Evolutionary conservation across 2,888 invertebrate species (phyloP), one percentile per base, ranked within the genome.

Genomic region (Drosophila dives): DNA sequence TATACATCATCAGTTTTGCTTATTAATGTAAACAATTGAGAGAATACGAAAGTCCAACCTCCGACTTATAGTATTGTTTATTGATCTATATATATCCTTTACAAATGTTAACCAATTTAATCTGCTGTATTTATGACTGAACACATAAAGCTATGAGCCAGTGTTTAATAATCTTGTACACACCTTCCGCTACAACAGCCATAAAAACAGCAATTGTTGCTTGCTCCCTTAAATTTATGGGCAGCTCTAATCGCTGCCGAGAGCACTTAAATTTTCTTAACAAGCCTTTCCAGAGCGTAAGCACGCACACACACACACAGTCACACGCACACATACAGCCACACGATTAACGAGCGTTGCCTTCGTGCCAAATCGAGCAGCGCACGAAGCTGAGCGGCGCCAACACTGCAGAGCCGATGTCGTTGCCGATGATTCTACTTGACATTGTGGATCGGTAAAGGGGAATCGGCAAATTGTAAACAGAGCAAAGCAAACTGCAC

Each of bases 401-500:
- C 75, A 70, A 51, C 34, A 32, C 33, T 48, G 48, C 34, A 34
- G 62, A 38, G 29, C 64, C 51, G 42, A 38, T 49, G 62, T 5
- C 54, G 69, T 36, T 42, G 65, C 15, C 42, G 64, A 61, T 33
- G 64, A 68, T 79, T 78, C 73, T 51, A 64, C 89, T 89, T 89
- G 84, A 79, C 84, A 86, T 83, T 75, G 80, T 38, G 67, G 51
- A 74, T 58, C 54, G 72, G 62, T 36, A 63, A 64, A 61, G 50
- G 59, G 66, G 60, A 66, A 70, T 61, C 33, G 68, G 42, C 40
- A 63, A 81, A 73, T 71, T 62, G 81, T 79, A 81, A 84, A 76
- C 79, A 86, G 74, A 81, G 81, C 84, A 74, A 66, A 64, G 74
- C 74, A 56, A 71, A 61, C 72, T 62, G 45, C 67, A 71, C 64